Base-by-base conservation (phyloP, 64 coral and sea anemone genomes). In the Orbicella faveolata region DNA sequence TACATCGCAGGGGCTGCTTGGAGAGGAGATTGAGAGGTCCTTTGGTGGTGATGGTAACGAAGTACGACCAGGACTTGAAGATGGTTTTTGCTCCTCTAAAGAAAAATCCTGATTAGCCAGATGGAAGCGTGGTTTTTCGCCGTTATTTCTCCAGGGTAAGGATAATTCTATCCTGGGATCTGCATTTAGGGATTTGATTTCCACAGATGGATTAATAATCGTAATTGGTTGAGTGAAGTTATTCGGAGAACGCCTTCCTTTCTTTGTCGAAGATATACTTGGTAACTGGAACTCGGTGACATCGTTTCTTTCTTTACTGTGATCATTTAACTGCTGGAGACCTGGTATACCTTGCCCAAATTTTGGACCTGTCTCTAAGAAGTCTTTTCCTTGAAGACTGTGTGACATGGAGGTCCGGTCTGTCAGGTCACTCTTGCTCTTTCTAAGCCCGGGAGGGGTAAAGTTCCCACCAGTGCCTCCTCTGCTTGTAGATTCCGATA, bases 371-470 rank as follows among this genome's bases (percentile, higher is more conserved):
- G 72, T 25, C 66, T 85, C 82, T 17, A 72, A 1, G 23, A 52
- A 51, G 15, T 85, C 82, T 48, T 36, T 84, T 30, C 34, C 82
- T 72, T 85, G 82, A 33, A 85, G 39, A 25, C 52, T 48, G 20
- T 37, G 61, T 70, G 82, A 73, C 63, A 85, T 85, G 64, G 82
- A 85, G n/a, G 5, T 85, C 82, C 82, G 72, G 65, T 85, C 82
- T 48, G 64, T 72, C 23, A 85, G 20, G 73, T 85, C 82, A 30
- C 82, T 85, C 64, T 85, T 85, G 36, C 82, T 85, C 82, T 85
- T 85, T 35, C 82, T 70, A 23, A 85, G 65, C 63, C 64, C 82
- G 13, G 82, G 82, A 85, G 82, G 82, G 82, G 82, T 52, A 15
- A 39, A 72, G 21, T 44, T 26, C 39, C 63, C 82, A 6, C 26